Evolutionary conservation across 2,797 vertebrate species (phyloP).

Genomic region (Helicolenus hilgendorfi): DNA sequence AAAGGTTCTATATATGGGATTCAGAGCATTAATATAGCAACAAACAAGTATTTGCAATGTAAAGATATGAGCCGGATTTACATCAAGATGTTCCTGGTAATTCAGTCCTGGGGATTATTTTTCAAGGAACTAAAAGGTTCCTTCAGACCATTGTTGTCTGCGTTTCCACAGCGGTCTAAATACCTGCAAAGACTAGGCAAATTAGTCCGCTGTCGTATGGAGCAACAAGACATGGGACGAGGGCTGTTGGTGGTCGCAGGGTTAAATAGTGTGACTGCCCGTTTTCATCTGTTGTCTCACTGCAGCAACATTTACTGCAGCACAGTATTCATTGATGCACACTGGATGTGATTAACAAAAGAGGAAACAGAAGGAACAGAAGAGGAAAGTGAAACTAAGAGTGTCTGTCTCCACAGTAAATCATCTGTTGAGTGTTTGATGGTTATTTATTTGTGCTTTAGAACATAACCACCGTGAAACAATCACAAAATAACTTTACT

Average conservation of each 20-base stretch:
- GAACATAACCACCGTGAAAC: not conserved
- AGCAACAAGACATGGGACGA: not conserved
- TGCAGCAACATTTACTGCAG: not conserved
- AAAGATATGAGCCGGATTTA: not conserved
- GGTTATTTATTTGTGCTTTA: not conserved
- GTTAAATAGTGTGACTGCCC: not conserved
- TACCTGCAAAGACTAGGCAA: no score
- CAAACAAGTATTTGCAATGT: not conserved
- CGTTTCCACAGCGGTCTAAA: no score
- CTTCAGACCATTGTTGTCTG: not conserved
- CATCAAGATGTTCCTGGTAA: not conserved
- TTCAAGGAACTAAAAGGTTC: no score
- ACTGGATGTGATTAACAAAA: not conserved
- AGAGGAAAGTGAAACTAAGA: not conserved
- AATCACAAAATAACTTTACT: not conserved
- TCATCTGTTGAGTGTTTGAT: not conserved
- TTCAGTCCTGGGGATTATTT: not conserved
- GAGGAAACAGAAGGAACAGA: not conserved
- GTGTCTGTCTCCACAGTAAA: not conserved
- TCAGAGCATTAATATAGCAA: not conserved
- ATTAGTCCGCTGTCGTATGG: no score
- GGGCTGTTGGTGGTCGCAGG: not conserved
- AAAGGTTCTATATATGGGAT: not conserved
- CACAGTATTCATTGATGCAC: not conserved
- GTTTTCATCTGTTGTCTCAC: not conserved